Evolutionary conservation across 2,113 vertebrate genomes (phyloP), one percentile per base, ranked within the genome.

Genomic region (Numenius arquata): DNA sequence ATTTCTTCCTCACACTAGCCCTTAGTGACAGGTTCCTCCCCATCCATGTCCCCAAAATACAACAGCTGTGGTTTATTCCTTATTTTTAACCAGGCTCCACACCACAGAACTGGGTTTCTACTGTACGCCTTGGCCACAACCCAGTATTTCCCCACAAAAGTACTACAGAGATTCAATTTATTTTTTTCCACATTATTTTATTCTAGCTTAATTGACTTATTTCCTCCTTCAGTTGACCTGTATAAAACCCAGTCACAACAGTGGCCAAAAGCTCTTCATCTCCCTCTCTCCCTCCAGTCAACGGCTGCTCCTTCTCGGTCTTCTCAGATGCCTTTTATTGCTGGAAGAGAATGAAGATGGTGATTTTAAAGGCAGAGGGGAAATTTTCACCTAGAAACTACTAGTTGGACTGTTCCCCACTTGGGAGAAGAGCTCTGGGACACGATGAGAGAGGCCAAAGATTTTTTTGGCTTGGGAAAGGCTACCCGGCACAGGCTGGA

Each of bases 391-490:
- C 38, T 15, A 19, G 2, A 5, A 77, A 43, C 23, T 19, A 29
- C 36, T 4, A 21, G 15, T 15, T 18, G 20, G 40, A 7, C 17
- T 21, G 15, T 4, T 17, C 11, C 25, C 17, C 29, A 6, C 32
- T 38, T 1, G 2, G 3, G 4, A 45, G 4, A n/a, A 16, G 3
- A 22, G 14, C 4, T 5, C 32, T 9, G 22, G 0, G 0, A 1
- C 43, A 22, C 2, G 32, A 15, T 1, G 27, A 19, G 6, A 15
- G 21, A 30, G 19, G 19, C 4, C 13, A 3, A 27, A 55, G 2
- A 5, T 34, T 15, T 2, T 1, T 53, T 55, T 55, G 16, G 25
- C 3, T 56, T 9, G 18, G 21, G 26, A 26, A 25, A 13, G 5
- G 7, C 13, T 27, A 9, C 2, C 1, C 13, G 43, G 6, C 0